A percentile compares a stretch with the other conserved stretches of the same genome.
phyloP scores from a whole-genome alignment of 2,888 invertebrate genomes.

The Lissocephala sabroskyi region DNA sequence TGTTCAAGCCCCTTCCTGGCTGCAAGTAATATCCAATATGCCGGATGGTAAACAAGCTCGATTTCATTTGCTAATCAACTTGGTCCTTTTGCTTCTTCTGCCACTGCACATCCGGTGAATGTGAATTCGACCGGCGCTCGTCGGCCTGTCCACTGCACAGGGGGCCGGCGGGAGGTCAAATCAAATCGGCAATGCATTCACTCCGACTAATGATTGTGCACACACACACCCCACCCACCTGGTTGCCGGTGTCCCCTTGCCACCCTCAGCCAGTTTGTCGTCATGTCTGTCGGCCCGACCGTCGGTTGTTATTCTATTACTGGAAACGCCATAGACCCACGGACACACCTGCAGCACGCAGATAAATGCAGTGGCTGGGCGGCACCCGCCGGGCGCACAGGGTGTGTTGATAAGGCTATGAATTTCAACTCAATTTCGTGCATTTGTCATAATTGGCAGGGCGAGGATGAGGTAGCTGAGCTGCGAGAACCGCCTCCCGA shows the following conservation, averaged over 20 bases:
- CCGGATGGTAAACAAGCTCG: too few species aligned
- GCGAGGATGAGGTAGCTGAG: too few species aligned
- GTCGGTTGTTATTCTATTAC: conserved; percentile 2
- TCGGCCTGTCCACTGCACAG: too few species aligned
- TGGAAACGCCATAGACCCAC: conserved; percentile 3
- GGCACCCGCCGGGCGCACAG: conserved; percentile 10
- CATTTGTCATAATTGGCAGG: conserved; percentile 56
- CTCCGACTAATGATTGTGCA: background rate
- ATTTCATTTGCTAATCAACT: too few species aligned
- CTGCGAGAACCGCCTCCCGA: too few species aligned
- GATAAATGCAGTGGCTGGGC: conserved; percentile 25
- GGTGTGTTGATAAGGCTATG: conserved; percentile 33
- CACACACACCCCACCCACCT: too few species aligned
- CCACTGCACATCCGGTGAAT: background rate
- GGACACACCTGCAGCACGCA: conserved; percentile 25
- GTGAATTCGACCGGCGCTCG: background rate
- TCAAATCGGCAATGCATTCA: background rate
- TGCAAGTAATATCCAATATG: too few species aligned
- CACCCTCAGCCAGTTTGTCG: background rate
- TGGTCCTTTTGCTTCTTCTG: background rate
- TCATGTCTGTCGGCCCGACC: background rate
- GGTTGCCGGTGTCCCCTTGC: too few species aligned
- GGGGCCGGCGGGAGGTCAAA: too few species aligned
- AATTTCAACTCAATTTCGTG: conserved; percentile 48
- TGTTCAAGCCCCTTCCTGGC: too few species aligned